Conservation (phyloP, 2,888 invertebrate species). For the Teleogryllus oceanicus region DNA sequence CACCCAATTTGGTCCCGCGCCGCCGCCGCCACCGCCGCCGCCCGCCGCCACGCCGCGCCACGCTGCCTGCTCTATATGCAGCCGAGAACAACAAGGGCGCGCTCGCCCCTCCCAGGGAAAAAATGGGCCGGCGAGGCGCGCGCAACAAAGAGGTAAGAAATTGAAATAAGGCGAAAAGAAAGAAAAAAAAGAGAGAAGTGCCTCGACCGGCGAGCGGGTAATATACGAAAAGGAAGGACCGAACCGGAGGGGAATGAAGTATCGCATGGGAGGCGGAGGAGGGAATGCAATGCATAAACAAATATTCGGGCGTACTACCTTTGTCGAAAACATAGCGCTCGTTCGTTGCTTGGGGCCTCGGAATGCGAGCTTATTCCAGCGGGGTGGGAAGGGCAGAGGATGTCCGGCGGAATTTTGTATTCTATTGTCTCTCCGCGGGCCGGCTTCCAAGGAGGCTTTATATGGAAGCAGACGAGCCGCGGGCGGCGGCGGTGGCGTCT, state of each 20-base stretch:
- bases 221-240: not conserved
- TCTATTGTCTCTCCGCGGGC: too few relatives aligned
- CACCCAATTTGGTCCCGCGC: not conserved
- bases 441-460: too few relatives aligned
- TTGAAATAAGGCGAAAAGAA: not conserved
- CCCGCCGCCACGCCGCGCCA: not conserved
- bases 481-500: too few relatives aligned
- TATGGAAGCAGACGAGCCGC: too few relatives aligned
- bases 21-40: not conserved
- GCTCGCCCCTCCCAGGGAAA: not conserved
- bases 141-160: not conserved
- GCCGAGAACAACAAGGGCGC: not conserved
- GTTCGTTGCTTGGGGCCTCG: too few relatives aligned
- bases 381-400: too few relatives aligned
- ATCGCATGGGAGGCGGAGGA: not conserved
- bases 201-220: not conserved
- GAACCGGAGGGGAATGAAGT: not conserved
- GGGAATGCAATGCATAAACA: not conserved
- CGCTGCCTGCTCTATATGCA: constrained; percentile 18
- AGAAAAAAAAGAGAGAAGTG: not conserved
- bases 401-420: too few relatives aligned
- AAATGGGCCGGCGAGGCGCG: not conserved
- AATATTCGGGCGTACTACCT: not conserved
- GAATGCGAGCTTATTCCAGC: too few relatives aligned
- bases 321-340: too few relatives aligned